Evolutionary conservation across 2,113 vertebrate species (phyloP).

Genomic region (Prietella phreatophila): DNA sequence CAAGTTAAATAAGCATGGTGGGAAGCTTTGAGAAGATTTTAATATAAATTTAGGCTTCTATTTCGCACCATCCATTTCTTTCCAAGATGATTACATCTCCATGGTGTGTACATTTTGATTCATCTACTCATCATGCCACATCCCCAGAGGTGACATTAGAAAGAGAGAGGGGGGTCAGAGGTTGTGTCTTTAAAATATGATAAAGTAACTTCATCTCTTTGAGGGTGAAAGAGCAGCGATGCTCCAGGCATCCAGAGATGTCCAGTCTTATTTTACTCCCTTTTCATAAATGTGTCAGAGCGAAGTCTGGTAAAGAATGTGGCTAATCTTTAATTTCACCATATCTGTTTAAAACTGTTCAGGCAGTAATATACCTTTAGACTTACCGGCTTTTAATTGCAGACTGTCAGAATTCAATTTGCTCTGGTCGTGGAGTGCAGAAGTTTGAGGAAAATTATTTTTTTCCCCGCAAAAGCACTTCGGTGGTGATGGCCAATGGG

Average conservation of each 20-base stretch:
- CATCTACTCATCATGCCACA: conserved; percentile 12
- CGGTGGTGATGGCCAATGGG: not conserved
- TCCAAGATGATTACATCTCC: not conserved
- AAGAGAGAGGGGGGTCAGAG: conserved; percentile 51
- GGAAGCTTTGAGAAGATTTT: conserved; percentile 8
- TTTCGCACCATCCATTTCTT: conserved; percentile 13
- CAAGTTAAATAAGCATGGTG: not conserved
- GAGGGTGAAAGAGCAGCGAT: not conserved
- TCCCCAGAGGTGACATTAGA: conserved; percentile 16
- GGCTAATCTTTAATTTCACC: conserved; percentile 57
- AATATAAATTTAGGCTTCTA: conserved; percentile 1
- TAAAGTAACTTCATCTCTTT: not conserved
- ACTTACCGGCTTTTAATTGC: conserved; percentile 64
- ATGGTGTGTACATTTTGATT: conserved; percentile 31
- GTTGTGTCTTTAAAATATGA: conserved; percentile 18
- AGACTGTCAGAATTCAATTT: conserved; percentile 64
- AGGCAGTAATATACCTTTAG: conserved; percentile 55
- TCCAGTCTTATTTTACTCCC: not conserved
- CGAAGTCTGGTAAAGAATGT: conserved; percentile 52
- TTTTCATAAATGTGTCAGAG: conserved; percentile 49
- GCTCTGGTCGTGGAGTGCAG: conserved; percentile 47
- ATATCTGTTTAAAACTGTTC: conserved; percentile 46
- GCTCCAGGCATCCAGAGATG: not conserved
- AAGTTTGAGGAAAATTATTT: conserved; percentile 68
- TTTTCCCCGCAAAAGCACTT: conserved; percentile 41